Conservation (phyloP, 2,888 invertebrate genomes). For the Holacanthella duospinosa region DNA sequence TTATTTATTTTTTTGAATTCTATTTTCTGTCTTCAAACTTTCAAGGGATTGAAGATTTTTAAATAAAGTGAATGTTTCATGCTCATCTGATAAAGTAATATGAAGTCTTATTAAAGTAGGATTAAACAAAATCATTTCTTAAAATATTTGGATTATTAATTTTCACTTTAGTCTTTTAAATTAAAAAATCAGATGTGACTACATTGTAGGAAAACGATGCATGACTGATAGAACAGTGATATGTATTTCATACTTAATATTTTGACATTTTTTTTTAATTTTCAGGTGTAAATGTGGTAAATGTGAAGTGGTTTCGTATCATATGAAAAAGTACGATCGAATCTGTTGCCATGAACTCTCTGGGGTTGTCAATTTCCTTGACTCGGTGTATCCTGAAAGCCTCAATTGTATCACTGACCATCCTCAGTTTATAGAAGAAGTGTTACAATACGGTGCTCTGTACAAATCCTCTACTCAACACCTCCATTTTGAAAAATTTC, state of each 20-base stretch:
- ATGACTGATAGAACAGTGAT: not conserved
- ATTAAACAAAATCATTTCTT: too few relatives aligned
- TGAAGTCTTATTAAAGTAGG: too few relatives aligned
- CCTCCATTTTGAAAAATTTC: not conserved
- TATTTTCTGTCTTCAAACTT: too few relatives aligned
- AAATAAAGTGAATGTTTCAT: too few relatives aligned
- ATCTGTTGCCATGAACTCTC: not conserved
- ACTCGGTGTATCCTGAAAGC: not conserved
- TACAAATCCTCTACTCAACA: not conserved
- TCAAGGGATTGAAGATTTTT: too few relatives aligned
- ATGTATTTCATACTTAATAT: not conserved
- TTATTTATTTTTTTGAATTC: too few relatives aligned
- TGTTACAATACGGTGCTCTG: not conserved
- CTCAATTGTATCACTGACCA: not conserved
- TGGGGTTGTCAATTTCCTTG: not conserved
- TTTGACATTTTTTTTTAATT: not conserved
- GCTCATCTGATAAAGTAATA: too few relatives aligned
- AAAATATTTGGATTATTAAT: too few relatives aligned
- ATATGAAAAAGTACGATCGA: conserved; percentile 1
- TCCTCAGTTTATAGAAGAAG: not conserved
- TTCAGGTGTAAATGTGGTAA: not conserved
- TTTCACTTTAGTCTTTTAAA: too few relatives aligned
- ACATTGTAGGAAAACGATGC: too few relatives aligned
- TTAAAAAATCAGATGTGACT: too few relatives aligned
- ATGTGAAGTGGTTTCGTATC: not conserved